Evolutionary conservation across 2,113 vertebrate species (phyloP).

Genomic region (Seriola quinqueradiata): DNA sequence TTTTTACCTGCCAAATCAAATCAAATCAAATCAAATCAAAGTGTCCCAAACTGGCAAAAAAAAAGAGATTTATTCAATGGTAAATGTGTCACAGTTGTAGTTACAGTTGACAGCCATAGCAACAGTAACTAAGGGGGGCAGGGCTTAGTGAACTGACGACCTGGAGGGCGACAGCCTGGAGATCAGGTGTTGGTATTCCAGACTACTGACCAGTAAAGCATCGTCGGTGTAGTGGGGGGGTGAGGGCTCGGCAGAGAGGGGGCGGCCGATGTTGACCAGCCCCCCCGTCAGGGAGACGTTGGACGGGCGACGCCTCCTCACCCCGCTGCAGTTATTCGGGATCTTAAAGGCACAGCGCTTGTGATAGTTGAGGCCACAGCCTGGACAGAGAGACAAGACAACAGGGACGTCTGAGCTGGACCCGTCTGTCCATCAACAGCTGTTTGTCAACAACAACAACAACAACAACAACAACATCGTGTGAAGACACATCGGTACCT

Average conservation of each 20-base stretch:
- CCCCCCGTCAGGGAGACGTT: conserved; percentile 95
- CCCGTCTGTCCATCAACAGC: too few relatives aligned
- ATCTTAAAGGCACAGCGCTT: conserved; percentile 99
- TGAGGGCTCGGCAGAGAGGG: conserved; percentile 89
- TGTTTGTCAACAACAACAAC: not conserved
- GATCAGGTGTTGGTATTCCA: too few relatives aligned
- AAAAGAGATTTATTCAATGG: too few relatives aligned
- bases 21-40: too few relatives aligned
- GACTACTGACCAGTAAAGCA: conserved; percentile 88
- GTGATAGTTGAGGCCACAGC: conserved; percentile 97
- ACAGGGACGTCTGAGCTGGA: not conserved
- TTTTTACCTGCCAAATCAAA: too few relatives aligned
- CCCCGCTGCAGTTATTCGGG: conserved; percentile 96
- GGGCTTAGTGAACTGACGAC: too few relatives aligned
- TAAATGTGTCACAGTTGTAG: too few relatives aligned
- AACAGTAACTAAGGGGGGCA: too few relatives aligned
- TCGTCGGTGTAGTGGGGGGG: conserved; percentile 87
- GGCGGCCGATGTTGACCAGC: conserved; percentile 87
- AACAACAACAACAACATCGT: too few relatives aligned
- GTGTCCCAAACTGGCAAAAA: too few relatives aligned
- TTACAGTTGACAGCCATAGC: too few relatives aligned
- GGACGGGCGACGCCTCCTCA: conserved; percentile 92
- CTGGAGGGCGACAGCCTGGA: too few relatives aligned
- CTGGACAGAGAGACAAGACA: conserved; percentile 74
- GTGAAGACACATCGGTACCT: conserved; percentile 80